Conservation (phyloP, 2,797 vertebrate species). For the Atherinosoma microstoma region DNA sequence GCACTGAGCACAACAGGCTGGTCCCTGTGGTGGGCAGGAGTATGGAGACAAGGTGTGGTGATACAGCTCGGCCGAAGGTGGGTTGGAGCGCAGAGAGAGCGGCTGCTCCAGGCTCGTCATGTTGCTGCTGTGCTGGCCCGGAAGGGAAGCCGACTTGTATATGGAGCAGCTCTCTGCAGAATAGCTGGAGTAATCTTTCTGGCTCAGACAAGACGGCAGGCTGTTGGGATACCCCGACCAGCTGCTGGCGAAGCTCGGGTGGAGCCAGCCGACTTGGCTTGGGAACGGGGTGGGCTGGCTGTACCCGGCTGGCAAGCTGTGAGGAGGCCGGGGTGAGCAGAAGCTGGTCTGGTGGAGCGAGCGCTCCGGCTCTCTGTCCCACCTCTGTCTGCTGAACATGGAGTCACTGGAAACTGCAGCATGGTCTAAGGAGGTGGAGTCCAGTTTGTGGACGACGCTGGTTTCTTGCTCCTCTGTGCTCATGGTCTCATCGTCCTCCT, state of each 20-base stretch:
- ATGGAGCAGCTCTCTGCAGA: conserved; percentile 61
- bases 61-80: conserved; percentile 52
- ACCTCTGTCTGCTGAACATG: conserved; percentile 15
- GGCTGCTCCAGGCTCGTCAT: conserved; percentile 81
- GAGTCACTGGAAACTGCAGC: conserved; percentile 5
- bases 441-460: background rate
- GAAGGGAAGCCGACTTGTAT: conserved; percentile 59
- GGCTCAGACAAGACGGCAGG: conserved; percentile 61
- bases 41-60: conserved; percentile 72
- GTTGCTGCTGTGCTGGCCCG: conserved; percentile 51
- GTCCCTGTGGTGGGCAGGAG: conserved; percentile 65
- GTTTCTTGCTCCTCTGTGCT: conserved; percentile 52
- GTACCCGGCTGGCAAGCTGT: conserved; percentile 59
- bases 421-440: conserved; percentile 7
- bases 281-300: conserved; percentile 79
- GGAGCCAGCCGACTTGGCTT: conserved; percentile 74
- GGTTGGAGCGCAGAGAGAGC: conserved; percentile 80
- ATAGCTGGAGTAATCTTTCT: conserved; percentile 61
- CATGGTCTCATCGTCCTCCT: conserved; percentile 86
- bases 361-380: conserved; percentile 10
- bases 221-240: conserved; percentile 71
- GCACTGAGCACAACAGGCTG: conserved; percentile 70
- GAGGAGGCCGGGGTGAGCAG: conserved; percentile 58
- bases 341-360: conserved; percentile 38
- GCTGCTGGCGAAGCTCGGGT: conserved; percentile 69